Evolutionary conservation across 1,140 invertebrate genomes (phyloP).

Genomic region (Chrysomallon squamiferum): DNA sequence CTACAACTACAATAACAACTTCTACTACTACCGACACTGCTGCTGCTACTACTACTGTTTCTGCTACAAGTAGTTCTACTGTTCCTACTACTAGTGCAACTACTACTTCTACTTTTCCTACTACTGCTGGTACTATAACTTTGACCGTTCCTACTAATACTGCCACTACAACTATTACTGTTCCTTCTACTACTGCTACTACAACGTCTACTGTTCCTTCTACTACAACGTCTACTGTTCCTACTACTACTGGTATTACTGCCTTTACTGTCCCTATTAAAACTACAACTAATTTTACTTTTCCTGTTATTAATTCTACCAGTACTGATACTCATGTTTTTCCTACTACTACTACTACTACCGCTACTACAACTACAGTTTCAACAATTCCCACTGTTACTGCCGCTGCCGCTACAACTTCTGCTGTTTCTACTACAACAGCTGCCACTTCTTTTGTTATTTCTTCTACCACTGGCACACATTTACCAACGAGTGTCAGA

Average conservation of each 20-base stretch:
- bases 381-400: not conserved
- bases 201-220: not conserved
- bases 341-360: not conserved
- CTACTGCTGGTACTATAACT: not conserved
- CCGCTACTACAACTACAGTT: not conserved
- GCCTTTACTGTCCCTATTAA: not conserved
- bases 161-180: too few relatives aligned
- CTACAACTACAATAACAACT: not conserved
- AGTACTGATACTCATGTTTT: not conserved
- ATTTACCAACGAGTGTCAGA: not conserved
- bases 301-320: too few relatives aligned
- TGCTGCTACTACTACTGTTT: not conserved
- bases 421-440: not conserved
- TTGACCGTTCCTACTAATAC: too few relatives aligned
- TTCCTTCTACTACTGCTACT: not conserved
- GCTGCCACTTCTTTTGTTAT: not conserved
- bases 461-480: not conserved
- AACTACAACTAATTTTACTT: not conserved
- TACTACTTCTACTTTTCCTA: not conserved
- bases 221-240: not conserved
- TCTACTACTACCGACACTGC: not conserved
- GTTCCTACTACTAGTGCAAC: not conserved
- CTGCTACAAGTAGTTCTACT: too few relatives aligned
- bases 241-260: not conserved
- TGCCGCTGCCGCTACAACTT: not conserved